phyloP scores from a whole-genome alignment of 2,797 vertebrate species.

The Sebastes oblongus region DNA sequence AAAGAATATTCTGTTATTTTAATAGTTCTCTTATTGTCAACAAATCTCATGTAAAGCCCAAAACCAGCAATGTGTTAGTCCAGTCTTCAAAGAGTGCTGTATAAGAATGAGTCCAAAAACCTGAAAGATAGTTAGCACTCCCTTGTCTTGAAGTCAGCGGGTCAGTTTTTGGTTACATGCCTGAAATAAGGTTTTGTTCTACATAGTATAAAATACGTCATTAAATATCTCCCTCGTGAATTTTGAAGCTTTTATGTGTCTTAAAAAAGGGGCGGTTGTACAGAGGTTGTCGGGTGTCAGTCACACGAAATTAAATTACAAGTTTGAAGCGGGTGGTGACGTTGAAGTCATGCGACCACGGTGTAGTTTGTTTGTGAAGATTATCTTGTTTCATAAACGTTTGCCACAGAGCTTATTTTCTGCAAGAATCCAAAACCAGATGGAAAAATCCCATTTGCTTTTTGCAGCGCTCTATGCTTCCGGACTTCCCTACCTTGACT shows the following conservation, averaged over 20 bases:
- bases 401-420: too few relatives aligned
- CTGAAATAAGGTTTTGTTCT: not conserved
- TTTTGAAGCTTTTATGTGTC: not conserved
- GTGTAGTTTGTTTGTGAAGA: not conserved
- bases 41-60: not conserved
- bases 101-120: not conserved
- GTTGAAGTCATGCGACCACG: fast-evolving
- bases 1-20: not conserved
- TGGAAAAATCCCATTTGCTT: not conserved
- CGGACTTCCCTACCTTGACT: not conserved
- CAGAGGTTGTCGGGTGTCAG: not conserved
- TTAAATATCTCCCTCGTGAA: not conserved
- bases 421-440: not conserved
- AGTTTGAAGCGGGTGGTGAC: not conserved
- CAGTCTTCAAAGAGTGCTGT: not conserved
- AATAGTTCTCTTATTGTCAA: not conserved
- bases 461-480: not conserved
- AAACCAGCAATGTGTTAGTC: not conserved
- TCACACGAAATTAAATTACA: not conserved
- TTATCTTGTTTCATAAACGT: not conserved
- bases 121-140: not conserved
- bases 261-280: not conserved
- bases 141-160: not conserved
- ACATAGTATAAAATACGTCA: not conserved
- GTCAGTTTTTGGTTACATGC: not conserved